Evolutionary conservation across 2,888 invertebrate species (phyloP), one percentile per base, ranked within the genome.

Genomic region (Seira musarum): DNA sequence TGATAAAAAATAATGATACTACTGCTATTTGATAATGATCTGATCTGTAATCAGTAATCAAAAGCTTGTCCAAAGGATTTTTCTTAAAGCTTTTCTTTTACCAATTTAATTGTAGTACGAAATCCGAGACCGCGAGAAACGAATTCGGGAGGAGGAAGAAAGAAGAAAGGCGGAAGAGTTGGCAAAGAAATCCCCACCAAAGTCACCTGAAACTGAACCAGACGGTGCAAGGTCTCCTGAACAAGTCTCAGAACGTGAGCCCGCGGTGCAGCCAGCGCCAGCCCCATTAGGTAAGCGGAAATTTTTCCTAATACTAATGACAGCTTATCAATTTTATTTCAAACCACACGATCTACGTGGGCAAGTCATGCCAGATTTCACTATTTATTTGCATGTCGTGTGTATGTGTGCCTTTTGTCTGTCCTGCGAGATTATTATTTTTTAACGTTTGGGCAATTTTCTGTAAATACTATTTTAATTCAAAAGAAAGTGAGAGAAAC

Each of bases 51-150:
- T 30, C 30, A 8, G 3, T 30, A 8, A 5, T 30, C 2, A 30
- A 2, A 30, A 30, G 8, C 3, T 75, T 87, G 15, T 8, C 49
- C 2, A 49, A 49, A 49, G 8, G 30, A 5, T 5, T 30, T 30
- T 30, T 5, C 30, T n/a, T n/a, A 30, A 30, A 30, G 8, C 30
- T 5, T 49, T 49, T 13, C 49, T 49, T 49, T 64, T 22, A 25
- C 30, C n/a, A 63, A 35, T 25, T 80, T 19, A 46, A 17, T 66
- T 49, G 22, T 40, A 98, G 98, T 98, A 96, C 91, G 98, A 98
- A 92, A 92, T 98, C 91, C 96, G 96, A 90, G 98, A 99, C 91
- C 92, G 96, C 91, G 95, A 96, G 90, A 92, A 95, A 88, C 92
- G 95, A 84, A 94, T 95, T 89, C 92, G 92, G 87, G 93, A 92